Evolutionary conservation across 2,113 vertebrate species (phyloP), one percentile per base, ranked within the genome.

Genomic region (Toxotes chatareus): DNA sequence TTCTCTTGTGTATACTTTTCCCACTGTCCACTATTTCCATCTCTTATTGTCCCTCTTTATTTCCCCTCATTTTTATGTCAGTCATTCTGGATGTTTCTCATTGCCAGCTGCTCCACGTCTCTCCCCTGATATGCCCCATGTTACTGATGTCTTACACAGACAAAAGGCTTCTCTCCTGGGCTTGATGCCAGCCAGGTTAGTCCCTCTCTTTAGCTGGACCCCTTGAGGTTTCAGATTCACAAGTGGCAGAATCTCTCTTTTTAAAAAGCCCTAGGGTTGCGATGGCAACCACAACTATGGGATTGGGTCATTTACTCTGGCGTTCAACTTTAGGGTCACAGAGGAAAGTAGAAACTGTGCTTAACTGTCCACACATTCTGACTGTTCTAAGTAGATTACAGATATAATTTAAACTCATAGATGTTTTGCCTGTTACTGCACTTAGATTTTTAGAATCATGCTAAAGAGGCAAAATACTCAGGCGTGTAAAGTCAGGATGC

Each of bases 141-240:
- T 89, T 88, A 86, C 91, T 86, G 83, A 90, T 91, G 82, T 90
- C 86, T 86, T 60, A 68, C 57, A 63, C 77, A 81, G 83, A 94
- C 89, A 93, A 92, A 93, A 83, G 88, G 31, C 73, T 88, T 38
- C 73, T 83, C 73, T 85, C 71, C 87, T 86, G 89, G 91, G 91
- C 90, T 87, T 69, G 49, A 85, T n/a, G 87, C 90, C 92, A 90
- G 82, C 73, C 93, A 89, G 91, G 91, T 93, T 91, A 86, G 76
- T 72, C 76, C 74, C 72, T 84, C 78, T 88, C 32, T 86, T 73
- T 70, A 49, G 80, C 71, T 49, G 71, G 79, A 88, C 84, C 85
- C 82, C 86, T 80, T 83, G 79, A 78, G 88, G 60, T 81, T 85
- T 91, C 21, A 61, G 83, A 92, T 90, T 92, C 80, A 85, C 75